Evolutionary conservation across 2,888 invertebrate genomes (phyloP).

Genomic region (Lagria hirta): DNA sequence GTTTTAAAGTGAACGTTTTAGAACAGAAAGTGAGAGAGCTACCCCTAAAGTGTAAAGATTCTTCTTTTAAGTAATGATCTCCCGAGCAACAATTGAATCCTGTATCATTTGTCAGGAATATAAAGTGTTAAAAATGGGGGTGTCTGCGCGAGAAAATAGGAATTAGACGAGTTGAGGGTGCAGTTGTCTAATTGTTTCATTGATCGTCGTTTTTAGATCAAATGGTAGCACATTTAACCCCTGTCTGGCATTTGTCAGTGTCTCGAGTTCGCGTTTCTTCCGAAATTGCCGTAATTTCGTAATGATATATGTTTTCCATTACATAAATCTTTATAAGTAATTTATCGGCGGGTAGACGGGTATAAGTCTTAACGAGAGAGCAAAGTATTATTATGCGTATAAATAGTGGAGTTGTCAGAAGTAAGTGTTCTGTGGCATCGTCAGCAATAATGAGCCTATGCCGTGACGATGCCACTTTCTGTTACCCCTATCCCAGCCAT

Average conservation of each 20-base stretch:
- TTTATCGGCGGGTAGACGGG: conserved; percentile 49
- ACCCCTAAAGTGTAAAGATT: conserved; percentile 22
- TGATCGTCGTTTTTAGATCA: conserved; percentile 51
- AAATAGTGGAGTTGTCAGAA: conserved; percentile 67
- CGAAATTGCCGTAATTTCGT: conserved; percentile 51
- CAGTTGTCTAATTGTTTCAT: conserved; percentile 50
- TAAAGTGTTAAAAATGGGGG: conserved; percentile 55
- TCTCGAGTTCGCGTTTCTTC: conserved; percentile 47
- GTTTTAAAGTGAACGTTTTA: no score
- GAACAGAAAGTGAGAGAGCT: conserved; percentile 10
- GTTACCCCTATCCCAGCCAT: no score
- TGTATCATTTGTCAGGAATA: conserved; percentile 52
- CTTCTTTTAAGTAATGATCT: conserved; percentile 27
- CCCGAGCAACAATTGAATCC: conserved; percentile 34
- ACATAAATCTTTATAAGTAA: conserved; percentile 53
- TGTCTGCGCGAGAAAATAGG: conserved; percentile 30
- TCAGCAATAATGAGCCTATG: conserved; percentile 47
- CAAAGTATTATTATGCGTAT: conserved; percentile 65
- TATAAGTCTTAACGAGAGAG: conserved; percentile 40
- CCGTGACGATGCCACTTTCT: conserved; percentile 41
- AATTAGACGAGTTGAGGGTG: conserved; percentile 48
- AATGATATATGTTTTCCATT: conserved; percentile 54
- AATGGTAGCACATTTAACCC: conserved; percentile 48
- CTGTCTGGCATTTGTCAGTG: conserved; percentile 52
- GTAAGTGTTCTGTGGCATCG: conserved; percentile 59